phyloP scores from a whole-genome alignment of 2,888 invertebrate genomes.

The Phengaris alcon region DNA sequence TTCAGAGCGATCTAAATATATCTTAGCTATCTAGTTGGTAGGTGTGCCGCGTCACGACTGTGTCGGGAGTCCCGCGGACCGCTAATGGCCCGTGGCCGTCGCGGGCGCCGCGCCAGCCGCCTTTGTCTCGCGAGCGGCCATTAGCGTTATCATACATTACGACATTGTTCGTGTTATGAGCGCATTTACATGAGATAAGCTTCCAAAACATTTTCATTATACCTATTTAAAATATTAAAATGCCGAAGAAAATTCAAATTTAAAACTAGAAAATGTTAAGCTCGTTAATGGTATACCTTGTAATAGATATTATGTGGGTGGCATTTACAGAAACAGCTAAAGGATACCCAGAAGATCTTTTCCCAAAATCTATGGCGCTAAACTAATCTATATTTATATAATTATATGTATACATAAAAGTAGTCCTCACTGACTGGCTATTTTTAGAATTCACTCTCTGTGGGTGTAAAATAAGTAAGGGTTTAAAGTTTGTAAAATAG shows the following conservation, averaged over 20 bases:
- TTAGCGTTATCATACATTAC: constrained; percentile 4
- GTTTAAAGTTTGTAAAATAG: too few relatives aligned
- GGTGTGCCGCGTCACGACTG: neutral
- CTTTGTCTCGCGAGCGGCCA: constrained; percentile 1
- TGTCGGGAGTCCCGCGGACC: neutral
- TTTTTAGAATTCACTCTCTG: too few relatives aligned
- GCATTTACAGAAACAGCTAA: too few relatives aligned
- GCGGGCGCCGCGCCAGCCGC: constrained; percentile 8
- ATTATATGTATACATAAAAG: too few relatives aligned
- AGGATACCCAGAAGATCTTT: too few relatives aligned
- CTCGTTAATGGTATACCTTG: too few relatives aligned
- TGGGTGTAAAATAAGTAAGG: too few relatives aligned
- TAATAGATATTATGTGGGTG: too few relatives aligned
- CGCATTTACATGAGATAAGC: constrained; percentile 11
- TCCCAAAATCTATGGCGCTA: too few relatives aligned
- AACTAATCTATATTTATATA: too few relatives aligned
- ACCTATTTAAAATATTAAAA: neutral
- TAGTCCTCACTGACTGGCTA: too few relatives aligned
- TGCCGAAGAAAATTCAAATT: neutral
- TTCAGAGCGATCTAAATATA: neutral
- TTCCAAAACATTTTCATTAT: constrained; percentile 8
- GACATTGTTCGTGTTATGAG: constrained; percentile 13
- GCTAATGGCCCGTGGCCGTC: constrained; percentile 7
- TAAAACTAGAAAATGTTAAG: neutral
- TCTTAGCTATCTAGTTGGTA: neutral